These are phyloP conservation scores for Grantiella picta DNA, from an alignment of 2,113 vertebrate species.

Conservation along the genomic window DNA sequence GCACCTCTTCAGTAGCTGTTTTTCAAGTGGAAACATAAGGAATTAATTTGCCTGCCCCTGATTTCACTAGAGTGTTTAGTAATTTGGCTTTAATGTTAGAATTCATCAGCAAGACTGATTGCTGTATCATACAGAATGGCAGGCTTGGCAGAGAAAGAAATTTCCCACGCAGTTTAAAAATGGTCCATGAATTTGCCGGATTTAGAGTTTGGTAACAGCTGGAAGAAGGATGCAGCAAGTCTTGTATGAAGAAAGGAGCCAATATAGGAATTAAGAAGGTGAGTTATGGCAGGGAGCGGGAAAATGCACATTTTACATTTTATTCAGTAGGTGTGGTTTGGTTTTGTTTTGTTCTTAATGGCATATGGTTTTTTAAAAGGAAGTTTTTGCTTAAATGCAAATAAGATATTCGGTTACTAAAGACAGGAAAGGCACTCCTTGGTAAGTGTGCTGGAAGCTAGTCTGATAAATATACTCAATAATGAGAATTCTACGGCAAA, in stretches of 20 bases:
- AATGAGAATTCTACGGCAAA: neutral
- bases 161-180: constrained; percentile 39
- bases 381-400: constrained; percentile 49
- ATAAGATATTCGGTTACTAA: neutral
- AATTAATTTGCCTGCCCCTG: neutral
- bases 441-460: neutral
- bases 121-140: neutral
- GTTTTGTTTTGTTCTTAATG: neutral
- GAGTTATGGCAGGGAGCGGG: neutral
- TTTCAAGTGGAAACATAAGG: neutral
- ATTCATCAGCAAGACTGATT: constrained; percentile 44
- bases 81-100: constrained; percentile 50
- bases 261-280: neutral
- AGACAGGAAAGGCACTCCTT: neutral
- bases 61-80: constrained; percentile 1
- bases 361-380: neutral
- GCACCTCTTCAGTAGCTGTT: neutral
- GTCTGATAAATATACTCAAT: neutral
- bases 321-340: neutral
- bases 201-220: constrained; percentile 15
- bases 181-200: neutral
- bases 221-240: neutral
- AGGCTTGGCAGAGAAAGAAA: constrained; percentile 15
- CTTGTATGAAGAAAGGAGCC: neutral
- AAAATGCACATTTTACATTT: neutral